These are phyloP conservation scores for Zosterops hypoxanthus DNA, from an alignment of 2,113 vertebrate species.

Conservation along the genomic window DNA sequence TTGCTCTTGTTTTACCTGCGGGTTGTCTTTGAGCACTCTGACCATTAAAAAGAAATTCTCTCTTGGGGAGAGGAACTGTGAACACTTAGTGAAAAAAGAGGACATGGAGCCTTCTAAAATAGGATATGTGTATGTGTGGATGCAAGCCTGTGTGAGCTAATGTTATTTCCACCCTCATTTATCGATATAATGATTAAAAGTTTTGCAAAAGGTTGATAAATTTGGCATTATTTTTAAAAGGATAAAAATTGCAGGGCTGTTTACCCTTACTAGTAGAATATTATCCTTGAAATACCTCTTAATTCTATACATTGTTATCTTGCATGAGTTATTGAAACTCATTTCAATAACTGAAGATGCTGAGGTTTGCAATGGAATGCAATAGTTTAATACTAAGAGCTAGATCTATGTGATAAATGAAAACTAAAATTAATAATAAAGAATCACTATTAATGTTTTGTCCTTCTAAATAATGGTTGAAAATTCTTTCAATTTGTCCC, in stretches of 20 bases:
- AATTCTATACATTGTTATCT: background rate
- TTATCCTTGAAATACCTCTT: background rate
- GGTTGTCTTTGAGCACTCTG: background rate
- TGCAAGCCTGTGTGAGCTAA: fast-evolving
- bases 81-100: background rate
- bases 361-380: background rate
- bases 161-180: background rate
- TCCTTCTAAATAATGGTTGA: background rate
- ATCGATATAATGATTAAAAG: background rate
- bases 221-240: background rate
- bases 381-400: background rate
- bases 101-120: background rate
- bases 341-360: background rate
- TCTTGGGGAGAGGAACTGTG: background rate
- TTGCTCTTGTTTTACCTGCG: background rate
- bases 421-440: background rate
- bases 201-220: background rate
- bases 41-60: background rate
- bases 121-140: too few species aligned
- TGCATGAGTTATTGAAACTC: background rate
- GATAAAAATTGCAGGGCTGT: background rate
- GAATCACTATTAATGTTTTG: background rate
- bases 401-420: background rate
- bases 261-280: background rate
- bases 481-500: background rate